Percentiles rank a stretch among this genome's conserved stretches.
Evolutionary conservation across 2,888 invertebrate species (phyloP).

Genomic region (Entomobrya multifasciata): DNA sequence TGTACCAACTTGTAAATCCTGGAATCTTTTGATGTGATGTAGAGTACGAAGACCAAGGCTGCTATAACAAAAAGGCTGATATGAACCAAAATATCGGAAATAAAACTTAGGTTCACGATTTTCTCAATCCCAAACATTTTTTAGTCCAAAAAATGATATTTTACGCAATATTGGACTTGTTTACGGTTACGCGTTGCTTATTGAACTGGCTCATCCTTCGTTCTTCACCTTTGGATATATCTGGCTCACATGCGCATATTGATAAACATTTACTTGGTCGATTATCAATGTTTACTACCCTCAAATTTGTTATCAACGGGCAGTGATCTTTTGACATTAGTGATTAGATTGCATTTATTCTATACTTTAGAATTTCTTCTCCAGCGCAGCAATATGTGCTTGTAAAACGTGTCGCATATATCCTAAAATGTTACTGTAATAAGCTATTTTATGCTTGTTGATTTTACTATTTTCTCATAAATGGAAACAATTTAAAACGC

Average conservation of each 20-base stretch:
- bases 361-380: too few species aligned
- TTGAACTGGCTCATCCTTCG: not conserved
- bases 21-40: conserved; percentile 22
- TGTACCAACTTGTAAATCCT: conserved; percentile 35
- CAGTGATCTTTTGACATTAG: not conserved
- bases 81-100: conserved; percentile 24
- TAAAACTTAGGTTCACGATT: not conserved
- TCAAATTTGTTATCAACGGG: not conserved
- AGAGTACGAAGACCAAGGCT: not conserved
- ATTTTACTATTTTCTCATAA: too few species aligned
- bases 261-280: not conserved
- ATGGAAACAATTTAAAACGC: too few species aligned
- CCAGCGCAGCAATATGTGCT: too few species aligned
- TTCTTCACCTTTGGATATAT: not conserved
- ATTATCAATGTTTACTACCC: not conserved
- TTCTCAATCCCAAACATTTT: conserved; percentile 42
- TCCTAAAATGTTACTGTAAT: too few species aligned
- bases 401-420: too few species aligned
- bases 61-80: conserved; percentile 8
- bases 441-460: too few species aligned
- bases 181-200: not conserved
- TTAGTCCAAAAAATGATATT: conserved; percentile 2
- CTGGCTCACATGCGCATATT: too few species aligned
- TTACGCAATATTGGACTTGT: conserved; percentile 10
- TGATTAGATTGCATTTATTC: not conserved